phyloP scores from a whole-genome alignment of 2,888 invertebrate species.

The Drosophila maculinotata region DNA sequence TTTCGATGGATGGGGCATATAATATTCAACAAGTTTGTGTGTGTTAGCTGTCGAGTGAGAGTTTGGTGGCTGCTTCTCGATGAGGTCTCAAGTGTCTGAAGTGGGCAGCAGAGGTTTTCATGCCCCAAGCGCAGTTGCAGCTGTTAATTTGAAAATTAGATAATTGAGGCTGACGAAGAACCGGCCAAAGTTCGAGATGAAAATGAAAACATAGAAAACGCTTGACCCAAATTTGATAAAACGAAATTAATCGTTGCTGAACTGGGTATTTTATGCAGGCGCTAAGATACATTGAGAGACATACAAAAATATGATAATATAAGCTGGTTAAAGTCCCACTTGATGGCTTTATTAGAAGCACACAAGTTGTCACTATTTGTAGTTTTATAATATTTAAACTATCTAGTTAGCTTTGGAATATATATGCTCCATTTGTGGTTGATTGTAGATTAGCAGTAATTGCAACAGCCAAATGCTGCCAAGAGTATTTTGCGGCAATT shows the following conservation, averaged over 20 bases:
- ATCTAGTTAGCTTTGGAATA: constrained; percentile 6
- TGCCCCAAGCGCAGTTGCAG: constrained; percentile 56
- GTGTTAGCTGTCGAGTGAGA: constrained; percentile 1
- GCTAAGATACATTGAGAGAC: not conserved
- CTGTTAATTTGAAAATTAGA: constrained; percentile 76
- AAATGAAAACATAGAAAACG: constrained; percentile 48
- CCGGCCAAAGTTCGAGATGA: constrained; percentile 35
- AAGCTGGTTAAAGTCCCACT: not conserved
- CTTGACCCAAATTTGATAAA: constrained; percentile 57
- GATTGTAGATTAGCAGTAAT: constrained; percentile 10
- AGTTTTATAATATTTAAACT: not conserved
- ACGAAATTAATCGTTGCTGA: constrained; percentile 18
- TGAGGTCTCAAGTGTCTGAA: constrained; percentile 14
- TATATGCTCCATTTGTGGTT: constrained; percentile 17
- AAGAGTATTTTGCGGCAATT: constrained; percentile 18
- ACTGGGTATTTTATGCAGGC: constrained; percentile 5
- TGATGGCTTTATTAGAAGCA: constrained; percentile 12
- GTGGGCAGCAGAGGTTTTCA: constrained; percentile 15
- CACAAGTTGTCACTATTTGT: constrained; percentile 4
- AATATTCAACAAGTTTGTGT: constrained; percentile 13
- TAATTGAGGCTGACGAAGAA: constrained; percentile 54
- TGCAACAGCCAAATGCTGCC: constrained; percentile 18
- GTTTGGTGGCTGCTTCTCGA: too few species aligned
- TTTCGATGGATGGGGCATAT: constrained; percentile 17
- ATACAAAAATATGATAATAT: constrained; percentile 1